Base-by-base conservation (phyloP, 2,888 invertebrate genomes). In the Eurytoma californica region DNA sequence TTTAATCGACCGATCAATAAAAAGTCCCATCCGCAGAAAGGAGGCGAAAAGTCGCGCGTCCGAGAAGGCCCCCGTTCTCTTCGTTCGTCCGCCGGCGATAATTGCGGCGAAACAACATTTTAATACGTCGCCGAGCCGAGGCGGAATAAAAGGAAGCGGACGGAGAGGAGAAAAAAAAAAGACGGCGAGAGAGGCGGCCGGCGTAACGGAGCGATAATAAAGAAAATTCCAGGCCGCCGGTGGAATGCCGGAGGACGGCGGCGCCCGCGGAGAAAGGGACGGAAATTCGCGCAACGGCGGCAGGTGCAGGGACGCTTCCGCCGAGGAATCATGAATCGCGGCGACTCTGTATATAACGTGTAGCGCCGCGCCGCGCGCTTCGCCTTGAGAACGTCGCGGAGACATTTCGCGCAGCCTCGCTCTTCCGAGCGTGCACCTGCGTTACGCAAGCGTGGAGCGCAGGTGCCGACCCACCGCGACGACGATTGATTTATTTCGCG, bases 401-500 rank as follows among this genome's bases (percentile, higher is more conserved):
- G 68, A 69, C 47, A 66, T 51, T 65, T 65, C 47, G 24, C 47
- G 16, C 39, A 4, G 39, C 39, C 39, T 39, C 39, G 4, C 39
- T 39, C 7, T 39, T 7, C 39, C 5, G 39, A 39, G 7, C 39
- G 79, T 79, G 82, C 83, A 84, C 83, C 83, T 84, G 39, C 39
- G 86, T 86, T 87, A 85, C 86, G 85, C 84, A 85, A 86, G 83
- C 80, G 84, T 80, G 77, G 82, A 80, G 82, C 77, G 79, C 51
- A 70, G 67, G 55, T 47, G 65, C 72, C 77, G 13, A 49, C 55
- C 63, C 57, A 24, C 39, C 53, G 82, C 82, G 81, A 82, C 65
- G 83, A 83, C 86, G 85, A 87, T 87, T 86, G 87, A 87, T 86
- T 87, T 86, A 86, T 85, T 83, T 78, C 80, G 77, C 84, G 85